Percentiles rank a stretch among this genome's conserved stretches.
phyloP scores from a whole-genome alignment of 2,888 invertebrate genomes.

The Strigamia transsilvanica region DNA sequence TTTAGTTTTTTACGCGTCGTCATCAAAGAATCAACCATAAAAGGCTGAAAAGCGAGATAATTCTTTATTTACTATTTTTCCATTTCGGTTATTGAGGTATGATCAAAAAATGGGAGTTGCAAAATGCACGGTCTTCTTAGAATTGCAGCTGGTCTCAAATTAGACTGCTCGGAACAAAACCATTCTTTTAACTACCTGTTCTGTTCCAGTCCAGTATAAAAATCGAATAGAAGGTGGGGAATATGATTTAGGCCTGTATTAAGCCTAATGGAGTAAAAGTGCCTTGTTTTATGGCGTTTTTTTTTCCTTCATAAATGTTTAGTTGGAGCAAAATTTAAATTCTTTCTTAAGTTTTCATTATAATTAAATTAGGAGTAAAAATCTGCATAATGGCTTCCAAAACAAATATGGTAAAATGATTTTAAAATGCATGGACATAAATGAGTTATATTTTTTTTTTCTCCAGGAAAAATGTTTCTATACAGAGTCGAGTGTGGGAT shows the following conservation, averaged over 20 bases:
- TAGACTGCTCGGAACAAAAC: constrained; percentile 35
- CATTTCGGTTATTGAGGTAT: not conserved
- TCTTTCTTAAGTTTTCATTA: constrained; percentile 28
- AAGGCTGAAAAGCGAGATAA: not conserved
- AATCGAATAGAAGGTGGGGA: constrained; percentile 41
- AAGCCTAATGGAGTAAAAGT: constrained; percentile 48
- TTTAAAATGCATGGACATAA: not conserved
- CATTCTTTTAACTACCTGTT: constrained; percentile 45
- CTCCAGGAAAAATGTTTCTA: not conserved
- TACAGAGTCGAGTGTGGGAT: not conserved
- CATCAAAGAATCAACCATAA: not conserved
- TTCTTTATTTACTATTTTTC: not conserved
- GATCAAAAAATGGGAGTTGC: constrained; percentile 22
- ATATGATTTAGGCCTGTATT: constrained; percentile 37
- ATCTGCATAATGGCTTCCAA: constrained; percentile 37
- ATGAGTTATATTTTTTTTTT: not conserved
- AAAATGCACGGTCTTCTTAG: constrained; percentile 5
- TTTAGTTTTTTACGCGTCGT: no score
- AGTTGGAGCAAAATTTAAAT: not conserved
- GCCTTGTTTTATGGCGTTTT: constrained; percentile 1
- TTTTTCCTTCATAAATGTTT: not conserved
- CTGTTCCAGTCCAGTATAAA: constrained; percentile 7
- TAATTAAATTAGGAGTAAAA: constrained; percentile 14
- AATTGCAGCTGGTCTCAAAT: constrained; percentile 42
- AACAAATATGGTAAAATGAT: constrained; percentile 36